Evolutionary conservation across 2,113 vertebrate genomes (phyloP), one percentile per base, ranked within the genome.

Genomic region (Canis aureus): DNA sequence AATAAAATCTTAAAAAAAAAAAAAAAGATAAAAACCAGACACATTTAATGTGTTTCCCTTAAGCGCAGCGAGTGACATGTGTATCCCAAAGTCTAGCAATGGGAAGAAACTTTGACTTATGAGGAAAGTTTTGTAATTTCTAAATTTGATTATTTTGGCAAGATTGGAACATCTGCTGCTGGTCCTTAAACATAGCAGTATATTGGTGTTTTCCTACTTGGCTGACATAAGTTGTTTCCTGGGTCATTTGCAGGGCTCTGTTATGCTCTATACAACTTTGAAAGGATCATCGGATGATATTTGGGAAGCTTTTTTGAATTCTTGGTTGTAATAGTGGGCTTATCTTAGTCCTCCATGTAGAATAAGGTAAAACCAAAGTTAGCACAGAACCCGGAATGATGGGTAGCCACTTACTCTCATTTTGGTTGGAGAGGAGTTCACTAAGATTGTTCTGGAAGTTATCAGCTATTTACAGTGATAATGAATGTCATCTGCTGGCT

Each of bases 391-490:
- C 60, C 38, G 16, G 23, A 83, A 12, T 95, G 53, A 60, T 76
- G 3, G 69, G n/a, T 19, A 85, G 35, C 49, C 80, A 16, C 23
- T 69, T 85, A 71, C 19, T 85, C 32, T 79, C 43, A n/a, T 60
- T 8, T 32, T 90, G 55, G 53, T 92, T 10, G 6, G 92, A 95
- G n/a, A 92, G 60, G 64, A 67, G 27, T 43, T 57, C 67, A 86
- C 38, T 51, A 83, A 96, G 74, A 66, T 89, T 69, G 60, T 89
- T 55, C 71, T 0, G 0, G 74, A 91, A 93, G 49, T 93, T 92
- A 82, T 25, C 25, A 74, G 22, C 91, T 97, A 12, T 90, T 95
- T 96, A 81, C 27, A 87, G 80, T 95, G 86, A 84, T 83, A 35
- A 38, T 64, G 43, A 87, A 22, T 86, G 76, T 85, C 71, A 91